phyloP scores from a whole-genome alignment of 2,888 invertebrate genomes.

The Eilema caniola region DNA sequence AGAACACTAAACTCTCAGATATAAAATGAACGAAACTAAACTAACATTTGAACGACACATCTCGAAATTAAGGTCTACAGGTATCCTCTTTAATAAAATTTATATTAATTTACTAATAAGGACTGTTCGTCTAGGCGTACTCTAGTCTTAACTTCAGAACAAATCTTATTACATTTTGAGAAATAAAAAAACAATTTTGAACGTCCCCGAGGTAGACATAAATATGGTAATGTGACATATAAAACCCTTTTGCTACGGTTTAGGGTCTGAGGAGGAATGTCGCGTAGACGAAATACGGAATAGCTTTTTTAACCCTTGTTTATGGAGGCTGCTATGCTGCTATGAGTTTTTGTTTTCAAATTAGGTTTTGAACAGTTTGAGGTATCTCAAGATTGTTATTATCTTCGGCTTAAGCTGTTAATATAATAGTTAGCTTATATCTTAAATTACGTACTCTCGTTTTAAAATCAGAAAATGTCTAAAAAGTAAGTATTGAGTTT shows the following conservation, averaged over 20 bases:
- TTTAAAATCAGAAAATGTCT: too few species aligned
- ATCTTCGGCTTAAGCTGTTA: neutral
- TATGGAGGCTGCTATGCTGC: constrained; percentile 6
- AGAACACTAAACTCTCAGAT: too few species aligned
- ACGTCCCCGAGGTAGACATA: constrained; percentile 24
- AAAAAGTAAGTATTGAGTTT: too few species aligned
- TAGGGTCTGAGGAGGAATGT: constrained; percentile 16
- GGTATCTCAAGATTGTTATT: neutral
- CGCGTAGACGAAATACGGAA: constrained; percentile 11
- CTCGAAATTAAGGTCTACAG: too few species aligned
- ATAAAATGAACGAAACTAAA: too few species aligned
- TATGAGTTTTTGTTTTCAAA: constrained; percentile 7
- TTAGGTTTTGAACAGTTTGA: constrained; percentile 12
- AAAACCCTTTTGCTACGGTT: constrained; percentile 34
- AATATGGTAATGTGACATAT: constrained; percentile 42
- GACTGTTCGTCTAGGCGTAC: constrained; percentile 8
- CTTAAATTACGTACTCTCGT: too few species aligned
- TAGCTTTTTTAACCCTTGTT: constrained; percentile 21
- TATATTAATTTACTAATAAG: neutral
- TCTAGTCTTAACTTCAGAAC: constrained; percentile 20
- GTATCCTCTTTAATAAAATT: neutral
- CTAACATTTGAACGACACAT: too few species aligned
- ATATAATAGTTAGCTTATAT: too few species aligned
- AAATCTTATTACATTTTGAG: constrained; percentile 22
- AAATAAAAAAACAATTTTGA: constrained; percentile 39